These are phyloP conservation scores for Smithornis capensis DNA, from an alignment of 2,113 vertebrate genomes.

Conservation along the genomic window DNA sequence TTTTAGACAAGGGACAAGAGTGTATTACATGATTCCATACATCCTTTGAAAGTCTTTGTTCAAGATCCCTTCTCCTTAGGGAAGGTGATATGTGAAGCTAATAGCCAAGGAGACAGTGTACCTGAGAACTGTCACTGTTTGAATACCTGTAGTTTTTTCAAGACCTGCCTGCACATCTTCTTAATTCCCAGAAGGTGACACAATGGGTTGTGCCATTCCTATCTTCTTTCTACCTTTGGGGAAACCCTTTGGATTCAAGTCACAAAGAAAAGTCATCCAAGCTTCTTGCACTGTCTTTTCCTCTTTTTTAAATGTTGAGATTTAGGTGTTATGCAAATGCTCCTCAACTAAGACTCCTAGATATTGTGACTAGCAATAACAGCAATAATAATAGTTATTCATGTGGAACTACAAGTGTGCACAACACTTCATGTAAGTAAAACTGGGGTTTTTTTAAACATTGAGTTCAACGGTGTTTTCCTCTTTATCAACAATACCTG, in stretches of 20 bases:
- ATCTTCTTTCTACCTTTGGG: background rate
- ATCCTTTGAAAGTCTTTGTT: background rate
- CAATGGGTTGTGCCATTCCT: background rate
- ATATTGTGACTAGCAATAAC: background rate
- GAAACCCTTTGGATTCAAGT: background rate
- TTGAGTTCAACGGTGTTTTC: background rate
- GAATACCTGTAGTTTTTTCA: background rate
- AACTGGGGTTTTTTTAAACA: fast-evolving
- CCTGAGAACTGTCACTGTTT: background rate
- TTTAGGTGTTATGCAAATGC: background rate
- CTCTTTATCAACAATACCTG: background rate
- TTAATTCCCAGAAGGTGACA: background rate
- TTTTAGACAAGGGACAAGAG: background rate
- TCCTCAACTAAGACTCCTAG: background rate
- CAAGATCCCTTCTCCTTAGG: background rate
- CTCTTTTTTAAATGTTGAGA: background rate
- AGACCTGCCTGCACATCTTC: background rate
- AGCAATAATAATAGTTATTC: background rate
- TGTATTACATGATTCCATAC: background rate
- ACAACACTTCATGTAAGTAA: background rate
- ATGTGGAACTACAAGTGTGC: background rate
- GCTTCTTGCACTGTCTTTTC: background rate
- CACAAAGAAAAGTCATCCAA: background rate
- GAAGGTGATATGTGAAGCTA: background rate
- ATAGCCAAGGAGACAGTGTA: background rate